These are phyloP conservation scores for Physocephala rufipes DNA, from an alignment of 2,888 invertebrate species.

Conservation along the genomic window DNA sequence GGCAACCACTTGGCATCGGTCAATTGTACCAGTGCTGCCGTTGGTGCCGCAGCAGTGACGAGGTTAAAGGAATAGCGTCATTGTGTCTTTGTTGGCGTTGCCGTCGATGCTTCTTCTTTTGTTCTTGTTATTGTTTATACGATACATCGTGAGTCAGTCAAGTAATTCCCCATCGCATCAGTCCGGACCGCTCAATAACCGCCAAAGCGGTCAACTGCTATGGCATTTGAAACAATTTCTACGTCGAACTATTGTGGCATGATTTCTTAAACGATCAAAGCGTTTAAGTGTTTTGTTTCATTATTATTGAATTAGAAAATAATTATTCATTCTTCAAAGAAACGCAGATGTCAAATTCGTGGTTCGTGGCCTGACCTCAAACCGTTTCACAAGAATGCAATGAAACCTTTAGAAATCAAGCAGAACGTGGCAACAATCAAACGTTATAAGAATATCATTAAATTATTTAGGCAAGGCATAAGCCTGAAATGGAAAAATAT, in stretches of 20 bases:
- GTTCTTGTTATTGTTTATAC: constrained; percentile 55
- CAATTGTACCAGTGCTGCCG: constrained; percentile 23
- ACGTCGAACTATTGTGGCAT: constrained; percentile 49
- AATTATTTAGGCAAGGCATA: too few relatives aligned
- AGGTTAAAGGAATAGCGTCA: constrained; percentile 25
- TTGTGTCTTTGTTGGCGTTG: constrained; percentile 20
- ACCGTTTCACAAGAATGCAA: neutral
- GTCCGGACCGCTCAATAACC: neutral
- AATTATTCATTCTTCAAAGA: constrained; percentile 58
- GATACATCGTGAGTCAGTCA: constrained; percentile 57
- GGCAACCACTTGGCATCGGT: neutral
- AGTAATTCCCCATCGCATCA: constrained; percentile 34
- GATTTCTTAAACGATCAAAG: constrained; percentile 64
- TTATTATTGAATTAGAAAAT: constrained; percentile 53
- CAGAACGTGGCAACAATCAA: too few relatives aligned
- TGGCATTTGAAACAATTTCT: constrained; percentile 49
- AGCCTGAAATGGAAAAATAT: too few relatives aligned
- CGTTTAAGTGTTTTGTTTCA: constrained; percentile 58
- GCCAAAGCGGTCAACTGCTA: constrained; percentile 9
- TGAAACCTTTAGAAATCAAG: too few relatives aligned
- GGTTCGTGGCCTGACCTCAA: neutral
- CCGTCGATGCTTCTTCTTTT: constrained; percentile 45
- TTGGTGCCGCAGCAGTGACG: constrained; percentile 17
- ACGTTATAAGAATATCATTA: too few relatives aligned
- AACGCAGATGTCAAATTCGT: constrained; percentile 48